A percentile compares a stretch with the other conserved stretches of the same genome.
These are phyloP conservation scores for Poeciliopsis prolifica DNA, from an alignment of 2,113 vertebrate genomes.

Conservation along the genomic window DNA sequence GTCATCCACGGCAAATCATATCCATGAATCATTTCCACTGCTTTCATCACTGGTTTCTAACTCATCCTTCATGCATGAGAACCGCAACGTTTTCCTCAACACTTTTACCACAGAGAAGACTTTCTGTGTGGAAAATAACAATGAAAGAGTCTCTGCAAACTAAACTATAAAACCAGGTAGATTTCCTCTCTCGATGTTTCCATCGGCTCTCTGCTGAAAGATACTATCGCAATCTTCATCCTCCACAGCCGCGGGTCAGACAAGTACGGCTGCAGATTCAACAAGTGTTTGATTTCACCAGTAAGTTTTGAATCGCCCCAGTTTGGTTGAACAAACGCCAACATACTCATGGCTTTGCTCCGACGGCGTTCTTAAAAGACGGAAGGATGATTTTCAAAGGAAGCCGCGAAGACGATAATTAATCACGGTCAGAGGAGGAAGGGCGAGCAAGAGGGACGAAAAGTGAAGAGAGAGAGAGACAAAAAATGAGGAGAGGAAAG, in stretches of 20 bases:
- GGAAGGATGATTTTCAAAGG: conserved; percentile 66
- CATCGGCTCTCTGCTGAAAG: conserved; percentile 20
- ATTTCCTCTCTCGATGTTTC: not conserved
- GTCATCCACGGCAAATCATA: conserved; percentile 1
- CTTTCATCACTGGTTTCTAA: conserved; percentile 38
- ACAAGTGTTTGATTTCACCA: conserved; percentile 49
- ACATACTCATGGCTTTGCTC: conserved; percentile 57
- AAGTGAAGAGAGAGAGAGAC: not conserved
- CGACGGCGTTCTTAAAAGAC: conserved; percentile 66
- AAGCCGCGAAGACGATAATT: conserved; percentile 60
- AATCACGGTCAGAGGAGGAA: conserved; percentile 54
- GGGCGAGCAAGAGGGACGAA: conserved; percentile 5
- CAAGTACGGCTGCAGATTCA: conserved; percentile 16
- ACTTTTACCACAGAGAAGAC: not conserved
- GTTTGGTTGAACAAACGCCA: conserved; percentile 45
- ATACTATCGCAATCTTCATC: conserved; percentile 1
- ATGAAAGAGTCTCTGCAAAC: not conserved
- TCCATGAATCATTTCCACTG: conserved; percentile 29
- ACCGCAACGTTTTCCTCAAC: not conserved
- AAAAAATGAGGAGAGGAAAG: conserved; percentile 8
- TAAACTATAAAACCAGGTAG: not conserved
- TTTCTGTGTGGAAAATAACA: not conserved
- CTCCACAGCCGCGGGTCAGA: conserved; percentile 35
- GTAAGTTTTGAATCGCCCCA: conserved; percentile 45
- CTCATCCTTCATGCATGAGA: conserved; percentile 32